These are phyloP conservation scores for Chionoecetes opilio DNA, from an alignment of 1,140 invertebrate genomes.

Conservation along the genomic window DNA sequence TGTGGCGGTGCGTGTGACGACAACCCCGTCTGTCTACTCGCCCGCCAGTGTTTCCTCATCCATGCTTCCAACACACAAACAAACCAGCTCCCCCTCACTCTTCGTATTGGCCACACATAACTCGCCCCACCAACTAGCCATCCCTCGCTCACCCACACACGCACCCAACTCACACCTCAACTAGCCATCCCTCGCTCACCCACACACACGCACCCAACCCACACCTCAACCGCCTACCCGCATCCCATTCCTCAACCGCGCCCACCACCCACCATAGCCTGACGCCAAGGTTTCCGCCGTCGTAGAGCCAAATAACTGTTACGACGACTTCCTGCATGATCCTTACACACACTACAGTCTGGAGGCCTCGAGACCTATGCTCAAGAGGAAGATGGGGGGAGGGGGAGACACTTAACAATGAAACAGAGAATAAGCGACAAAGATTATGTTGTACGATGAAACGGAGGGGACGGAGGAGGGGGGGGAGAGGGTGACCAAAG, in stretches of 20 bases:
- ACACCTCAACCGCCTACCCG: neutral
- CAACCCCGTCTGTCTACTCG: neutral
- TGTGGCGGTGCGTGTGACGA: slow-evolving; percentile 32
- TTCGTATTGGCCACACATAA: neutral
- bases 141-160: neutral
- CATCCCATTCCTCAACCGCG: neutral
- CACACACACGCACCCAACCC: neutral
- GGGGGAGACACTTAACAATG: neutral
- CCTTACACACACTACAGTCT: neutral
- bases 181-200: neutral
- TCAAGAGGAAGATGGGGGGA: neutral
- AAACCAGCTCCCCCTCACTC: no score
- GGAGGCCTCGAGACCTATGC: neutral
- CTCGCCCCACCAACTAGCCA: neutral
- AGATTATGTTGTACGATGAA: neutral
- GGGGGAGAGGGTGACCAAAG: neutral
- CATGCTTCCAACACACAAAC: no score
- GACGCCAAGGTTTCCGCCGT: neutral
- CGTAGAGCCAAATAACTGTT: neutral
- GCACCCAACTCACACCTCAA: neutral
- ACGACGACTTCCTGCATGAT: slow-evolving; percentile 37
- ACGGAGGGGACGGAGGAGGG: slow-evolving; percentile 15
- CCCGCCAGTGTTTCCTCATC: neutral
- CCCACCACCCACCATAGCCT: neutral
- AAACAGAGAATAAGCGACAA: neutral